Evolutionary conservation across 2,888 invertebrate species (phyloP).

Genomic region (Drosophila kanekoi): DNA sequence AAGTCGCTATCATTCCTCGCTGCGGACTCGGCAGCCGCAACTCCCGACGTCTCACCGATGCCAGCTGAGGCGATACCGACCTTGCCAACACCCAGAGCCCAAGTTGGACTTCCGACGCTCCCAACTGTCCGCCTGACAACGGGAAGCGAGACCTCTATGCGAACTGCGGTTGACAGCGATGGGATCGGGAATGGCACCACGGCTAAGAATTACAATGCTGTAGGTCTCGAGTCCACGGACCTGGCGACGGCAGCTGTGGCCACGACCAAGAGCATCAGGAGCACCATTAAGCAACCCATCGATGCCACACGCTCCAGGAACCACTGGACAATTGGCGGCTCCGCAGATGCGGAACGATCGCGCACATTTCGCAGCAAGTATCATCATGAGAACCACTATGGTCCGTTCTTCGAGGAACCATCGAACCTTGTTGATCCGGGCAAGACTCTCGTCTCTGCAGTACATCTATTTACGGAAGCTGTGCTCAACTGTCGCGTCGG

Average conservation of each 20-base stretch:
- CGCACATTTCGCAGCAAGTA: slow-evolving; percentile 86
- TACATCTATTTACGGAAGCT: slow-evolving; percentile 89
- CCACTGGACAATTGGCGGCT: slow-evolving; percentile 64
- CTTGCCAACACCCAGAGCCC: slow-evolving; percentile 1
- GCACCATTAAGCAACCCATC: slow-evolving; percentile 66
- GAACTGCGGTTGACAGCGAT: slow-evolving; percentile 14
- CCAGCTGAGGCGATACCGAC: slow-evolving; percentile 21
- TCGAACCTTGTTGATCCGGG: slow-evolving; percentile 86
- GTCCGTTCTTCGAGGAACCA: slow-evolving; percentile 89
- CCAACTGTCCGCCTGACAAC: slow-evolving; percentile 29
- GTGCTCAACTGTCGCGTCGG: slow-evolving; percentile 89
- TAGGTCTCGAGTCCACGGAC: slow-evolving; percentile 33
- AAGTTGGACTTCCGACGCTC: slow-evolving; percentile 3
- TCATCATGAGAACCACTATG: slow-evolving; percentile 90
- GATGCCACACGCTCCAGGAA: slow-evolving; percentile 73
- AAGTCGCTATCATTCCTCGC: slow-evolving; percentile 51
- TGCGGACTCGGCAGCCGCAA: slow-evolving; percentile 33
- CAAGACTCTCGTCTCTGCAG: slow-evolving; percentile 87
- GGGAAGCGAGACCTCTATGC: slow-evolving; percentile 9
- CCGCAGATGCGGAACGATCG: slow-evolving; percentile 69
- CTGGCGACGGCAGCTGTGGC: slow-evolving; percentile 36
- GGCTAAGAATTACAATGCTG: slow-evolving; percentile 35
- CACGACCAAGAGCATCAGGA: slow-evolving; percentile 59
- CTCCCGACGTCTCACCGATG: slow-evolving; percentile 43
- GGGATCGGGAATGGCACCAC: slow-evolving; percentile 48